Evolutionary conservation across 2,113 vertebrate species (phyloP), one percentile per base, ranked within the genome.

Genomic region (Riparia riparia): DNA sequence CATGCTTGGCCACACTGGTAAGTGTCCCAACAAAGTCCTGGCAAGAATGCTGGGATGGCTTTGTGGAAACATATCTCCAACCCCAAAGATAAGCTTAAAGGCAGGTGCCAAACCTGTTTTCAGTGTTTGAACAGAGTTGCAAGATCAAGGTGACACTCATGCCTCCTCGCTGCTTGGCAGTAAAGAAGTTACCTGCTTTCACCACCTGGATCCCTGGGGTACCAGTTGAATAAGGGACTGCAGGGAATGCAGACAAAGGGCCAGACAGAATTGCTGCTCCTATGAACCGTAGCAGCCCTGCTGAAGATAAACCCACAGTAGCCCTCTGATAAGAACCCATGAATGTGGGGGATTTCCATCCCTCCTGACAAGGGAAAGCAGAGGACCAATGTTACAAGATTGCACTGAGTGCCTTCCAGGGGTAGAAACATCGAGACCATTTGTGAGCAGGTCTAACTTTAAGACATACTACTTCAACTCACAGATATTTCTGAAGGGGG

Each of bases 401-500:
- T n/a, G 29, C 12, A 19, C 53, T 10, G 19, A 63, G 50, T 37
- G 10, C 10, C 39, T 88, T 51, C 47, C 37, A 80, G 6, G 4
- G 25, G 14, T 37, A 89, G 58, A 88, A 61, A 54, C 29, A 42
- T 3, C 54, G 14, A 58, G 44, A 50, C 20, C 14, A 51, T 69
- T 16, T 53, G 24, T 37, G 29, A 76, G 49, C 31, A 86, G 45
- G 45, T 47, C 31, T 49, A 64, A 68, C 37, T 72, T 39, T 32
- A 95, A 78, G 51, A 51, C 34, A 42, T 29, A 71, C 19, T 78
- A 20, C 20, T 77, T 81, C 47, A 82, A 32, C 26, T 49, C 1
- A 0, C 4, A 41, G 1, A 0, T 66, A 49, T 19, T 84, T 66
- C 53, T 50, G 37, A 89, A 50, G 24, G 0, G 5, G 54, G 25